Evolutionary conservation across 2,113 vertebrate species (phyloP).

Genomic region (Ochotona curzoniae): DNA sequence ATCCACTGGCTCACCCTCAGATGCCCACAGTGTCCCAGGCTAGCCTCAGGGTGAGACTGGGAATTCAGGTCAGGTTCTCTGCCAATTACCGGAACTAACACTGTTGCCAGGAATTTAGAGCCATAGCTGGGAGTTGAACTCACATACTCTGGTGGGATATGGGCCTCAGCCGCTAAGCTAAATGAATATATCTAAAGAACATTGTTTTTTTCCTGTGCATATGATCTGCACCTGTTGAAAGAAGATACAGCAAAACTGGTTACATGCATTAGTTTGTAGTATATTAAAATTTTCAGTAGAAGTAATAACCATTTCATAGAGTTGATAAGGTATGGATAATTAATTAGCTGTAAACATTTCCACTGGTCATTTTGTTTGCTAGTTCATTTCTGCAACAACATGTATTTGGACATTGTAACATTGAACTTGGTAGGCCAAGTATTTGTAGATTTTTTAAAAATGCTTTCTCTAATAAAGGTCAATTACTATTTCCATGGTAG

Average conservation of each 20-base stretch:
- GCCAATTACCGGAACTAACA: no score
- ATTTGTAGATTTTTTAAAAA: slow-evolving; percentile 13
- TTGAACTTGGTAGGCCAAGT: background rate
- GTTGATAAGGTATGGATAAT: background rate
- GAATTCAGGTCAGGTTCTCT: no score
- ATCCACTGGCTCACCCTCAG: no score
- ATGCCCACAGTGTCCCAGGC: no score
- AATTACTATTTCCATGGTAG: background rate
- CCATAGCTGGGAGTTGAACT: no score
- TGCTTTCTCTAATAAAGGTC: background rate
- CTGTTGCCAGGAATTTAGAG: no score
- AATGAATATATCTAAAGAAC: background rate
- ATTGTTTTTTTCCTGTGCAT: background rate
- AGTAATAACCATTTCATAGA: background rate
- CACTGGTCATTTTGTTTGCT: background rate
- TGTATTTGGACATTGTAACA: background rate
- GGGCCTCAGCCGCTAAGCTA: no score
- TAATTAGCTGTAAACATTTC: background rate
- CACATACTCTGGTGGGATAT: no score
- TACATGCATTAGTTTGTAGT: background rate
- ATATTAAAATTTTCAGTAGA: background rate
- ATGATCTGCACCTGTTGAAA: background rate
- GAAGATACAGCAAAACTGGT: background rate
- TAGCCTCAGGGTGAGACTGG: no score
- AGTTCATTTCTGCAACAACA: background rate